Evolutionary conservation across 2,888 invertebrate genomes (phyloP).

Genomic region (Mythimna impura): DNA sequence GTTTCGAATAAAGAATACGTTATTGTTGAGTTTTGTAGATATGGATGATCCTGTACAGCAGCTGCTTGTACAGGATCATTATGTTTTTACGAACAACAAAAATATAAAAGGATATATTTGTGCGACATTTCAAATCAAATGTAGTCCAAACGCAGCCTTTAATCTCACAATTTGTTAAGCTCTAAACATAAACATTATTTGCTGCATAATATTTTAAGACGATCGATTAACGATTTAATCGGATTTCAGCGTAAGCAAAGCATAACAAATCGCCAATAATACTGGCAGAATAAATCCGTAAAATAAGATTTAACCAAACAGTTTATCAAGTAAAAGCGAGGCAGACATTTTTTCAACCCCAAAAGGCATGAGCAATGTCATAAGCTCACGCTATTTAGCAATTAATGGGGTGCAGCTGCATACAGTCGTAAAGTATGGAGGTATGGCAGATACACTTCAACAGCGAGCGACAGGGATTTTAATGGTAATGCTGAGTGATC

Average conservation of each 20-base stretch:
- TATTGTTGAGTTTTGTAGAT: slow-evolving; percentile 30
- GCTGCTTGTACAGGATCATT: slow-evolving; percentile 24
- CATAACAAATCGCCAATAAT: slow-evolving; percentile 42
- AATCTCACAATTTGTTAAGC: neutral
- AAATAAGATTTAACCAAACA: slow-evolving; percentile 52
- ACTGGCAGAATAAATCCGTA: slow-evolving; percentile 45
- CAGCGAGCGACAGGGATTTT: slow-evolving; percentile 1
- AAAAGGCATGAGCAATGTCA: slow-evolving; percentile 57
- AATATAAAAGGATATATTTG: neutral
- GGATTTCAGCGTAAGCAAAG: slow-evolving; percentile 30
- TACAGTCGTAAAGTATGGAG: slow-evolving; percentile 21
- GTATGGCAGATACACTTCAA: slow-evolving; percentile 8
- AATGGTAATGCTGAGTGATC: slow-evolving; percentile 18
- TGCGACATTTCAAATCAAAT: neutral
- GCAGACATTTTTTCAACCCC: slow-evolving; percentile 55
- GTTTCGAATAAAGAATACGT: slow-evolving; percentile 20
- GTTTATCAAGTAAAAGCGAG: slow-evolving; percentile 42
- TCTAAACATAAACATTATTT: neutral
- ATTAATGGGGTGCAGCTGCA: slow-evolving; percentile 67
- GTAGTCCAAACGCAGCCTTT: neutral
- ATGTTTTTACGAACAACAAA: slow-evolving; percentile 12
- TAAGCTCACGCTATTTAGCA: slow-evolving; percentile 64
- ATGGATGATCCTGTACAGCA: slow-evolving; percentile 9
- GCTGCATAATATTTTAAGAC: slow-evolving; percentile 1
- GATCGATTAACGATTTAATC: slow-evolving; percentile 32